phyloP scores from a whole-genome alignment of 2,797 vertebrate species.

The Phrynocephalus forsythii region DNA sequence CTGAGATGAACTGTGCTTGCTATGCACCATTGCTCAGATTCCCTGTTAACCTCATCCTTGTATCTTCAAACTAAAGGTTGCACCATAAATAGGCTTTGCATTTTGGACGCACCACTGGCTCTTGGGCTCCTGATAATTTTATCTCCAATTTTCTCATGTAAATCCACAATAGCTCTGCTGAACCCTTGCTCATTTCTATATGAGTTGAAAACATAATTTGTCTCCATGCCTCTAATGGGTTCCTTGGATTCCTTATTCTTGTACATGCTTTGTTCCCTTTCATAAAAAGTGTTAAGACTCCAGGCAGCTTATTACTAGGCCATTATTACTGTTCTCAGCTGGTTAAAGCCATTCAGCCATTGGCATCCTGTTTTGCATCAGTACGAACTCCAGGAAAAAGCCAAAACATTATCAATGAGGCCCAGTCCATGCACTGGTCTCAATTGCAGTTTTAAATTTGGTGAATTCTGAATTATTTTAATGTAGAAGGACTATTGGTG shows the following conservation, averaged over 20 bases:
- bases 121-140: slow-evolving; percentile 14
- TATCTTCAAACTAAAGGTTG: slow-evolving; percentile 3
- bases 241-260: background rate
- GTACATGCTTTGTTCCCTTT: slow-evolving; percentile 32
- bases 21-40: slow-evolving; percentile 19
- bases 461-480: background rate
- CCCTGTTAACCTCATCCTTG: background rate
- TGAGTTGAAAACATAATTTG: slow-evolving; percentile 31
- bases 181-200: background rate
- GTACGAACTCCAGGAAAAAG: background rate
- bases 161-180: slow-evolving; percentile 19
- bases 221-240: slow-evolving; percentile 31
- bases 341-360: slow-evolving; percentile 20
- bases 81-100: slow-evolving; percentile 27
- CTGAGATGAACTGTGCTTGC: slow-evolving; percentile 26
- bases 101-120: slow-evolving; percentile 18
- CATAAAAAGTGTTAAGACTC: slow-evolving; percentile 13
- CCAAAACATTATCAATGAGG: background rate
- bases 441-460: background rate
- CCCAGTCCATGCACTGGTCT: background rate
- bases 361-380: background rate
- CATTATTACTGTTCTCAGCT: slow-evolving; percentile 31
- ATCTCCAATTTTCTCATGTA: slow-evolving; percentile 21
- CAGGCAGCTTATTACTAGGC: slow-evolving; percentile 26
- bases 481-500: background rate